Evolutionary conservation across 2,888 invertebrate species (phyloP).

Genomic region (Nomada goodeniana): DNA sequence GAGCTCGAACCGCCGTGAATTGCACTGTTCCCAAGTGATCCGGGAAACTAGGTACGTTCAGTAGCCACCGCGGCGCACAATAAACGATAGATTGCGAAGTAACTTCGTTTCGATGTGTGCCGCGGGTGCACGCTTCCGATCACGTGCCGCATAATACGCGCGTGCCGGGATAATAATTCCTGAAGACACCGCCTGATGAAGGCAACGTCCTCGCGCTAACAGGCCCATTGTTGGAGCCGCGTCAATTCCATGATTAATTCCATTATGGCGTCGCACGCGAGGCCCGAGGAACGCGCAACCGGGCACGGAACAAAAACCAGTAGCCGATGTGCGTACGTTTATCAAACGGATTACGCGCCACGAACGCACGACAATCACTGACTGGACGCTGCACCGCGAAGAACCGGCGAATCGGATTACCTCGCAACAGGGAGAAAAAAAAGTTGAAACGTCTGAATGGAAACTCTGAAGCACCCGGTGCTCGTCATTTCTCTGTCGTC

Average conservation of each 20-base stretch:
- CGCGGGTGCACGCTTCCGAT: slow-evolving; percentile 65
- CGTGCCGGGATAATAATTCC: slow-evolving; percentile 74
- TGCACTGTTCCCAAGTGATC: slow-evolving; percentile 5
- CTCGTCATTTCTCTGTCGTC: neutral
- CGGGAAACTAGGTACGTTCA: slow-evolving; percentile 35
- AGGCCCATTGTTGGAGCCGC: slow-evolving; percentile 58
- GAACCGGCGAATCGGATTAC: slow-evolving; percentile 22
- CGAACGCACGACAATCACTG: slow-evolving; percentile 12
- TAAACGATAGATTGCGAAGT: slow-evolving; percentile 71
- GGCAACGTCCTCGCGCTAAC: slow-evolving; percentile 58
- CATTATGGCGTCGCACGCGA: slow-evolving; percentile 48
- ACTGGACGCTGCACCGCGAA: neutral
- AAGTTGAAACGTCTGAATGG: slow-evolving; percentile 15
- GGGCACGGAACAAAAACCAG: slow-evolving; percentile 10
- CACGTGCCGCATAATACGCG: slow-evolving; percentile 73
- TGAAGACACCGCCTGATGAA: slow-evolving; percentile 73
- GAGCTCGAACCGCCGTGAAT: neutral
- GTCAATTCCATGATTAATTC: slow-evolving; percentile 53
- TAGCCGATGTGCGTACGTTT: neutral
- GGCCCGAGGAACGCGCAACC: neutral
- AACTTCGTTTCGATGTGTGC: slow-evolving; percentile 66
- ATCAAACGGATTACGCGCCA: slow-evolving; percentile 18
- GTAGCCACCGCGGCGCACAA: slow-evolving; percentile 64
- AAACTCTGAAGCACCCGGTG: neutral
- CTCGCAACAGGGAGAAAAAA: slow-evolving; percentile 5